Conservation (phyloP, 2,888 invertebrate genomes). For the Phrixothrix hirtus region DNA sequence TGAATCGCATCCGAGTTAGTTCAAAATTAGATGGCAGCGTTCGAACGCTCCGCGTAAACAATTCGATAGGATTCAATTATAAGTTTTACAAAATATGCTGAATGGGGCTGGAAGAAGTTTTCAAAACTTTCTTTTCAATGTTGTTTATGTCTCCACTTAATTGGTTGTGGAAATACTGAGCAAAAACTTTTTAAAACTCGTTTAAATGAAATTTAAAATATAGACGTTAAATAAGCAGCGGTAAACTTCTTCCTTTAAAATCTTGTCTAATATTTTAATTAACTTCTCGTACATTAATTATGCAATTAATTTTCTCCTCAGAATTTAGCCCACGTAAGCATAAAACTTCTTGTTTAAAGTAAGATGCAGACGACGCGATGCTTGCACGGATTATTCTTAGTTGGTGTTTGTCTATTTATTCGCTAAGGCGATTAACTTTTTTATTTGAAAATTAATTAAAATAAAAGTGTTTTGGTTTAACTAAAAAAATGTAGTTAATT, state of each 20-base stretch:
- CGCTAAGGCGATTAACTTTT: no score
- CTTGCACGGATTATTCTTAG: no score
- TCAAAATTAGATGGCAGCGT: slow-evolving; percentile 5
- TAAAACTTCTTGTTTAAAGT: no score
- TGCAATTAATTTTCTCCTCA: slow-evolving; percentile 16
- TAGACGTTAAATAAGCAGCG: slow-evolving; percentile 5
- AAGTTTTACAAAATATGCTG: slow-evolving; percentile 15
- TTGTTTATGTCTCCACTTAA: slow-evolving; percentile 10
- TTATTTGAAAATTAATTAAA: no score
- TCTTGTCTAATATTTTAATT: slow-evolving; percentile 25
- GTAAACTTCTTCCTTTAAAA: slow-evolving; percentile 15
- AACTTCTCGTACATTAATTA: slow-evolving; percentile 19
- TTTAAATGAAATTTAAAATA: slow-evolving; percentile 12
- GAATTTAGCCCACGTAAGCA: no score
- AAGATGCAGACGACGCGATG: no score
- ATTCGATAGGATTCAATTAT: slow-evolving; percentile 21
- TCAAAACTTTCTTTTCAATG: slow-evolving; percentile 4
- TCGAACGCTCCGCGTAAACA: slow-evolving; percentile 13
- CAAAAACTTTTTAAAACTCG: neutral
- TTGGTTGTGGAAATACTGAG: slow-evolving; percentile 5
- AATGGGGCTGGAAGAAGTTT: neutral
- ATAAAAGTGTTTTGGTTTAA: no score
- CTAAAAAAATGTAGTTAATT: no score
- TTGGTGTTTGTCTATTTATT: no score
- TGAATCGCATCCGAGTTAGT: slow-evolving; percentile 3